Evolutionary conservation across 2,888 invertebrate genomes (phyloP).

Genomic region (Chrysolina oricalcia): DNA sequence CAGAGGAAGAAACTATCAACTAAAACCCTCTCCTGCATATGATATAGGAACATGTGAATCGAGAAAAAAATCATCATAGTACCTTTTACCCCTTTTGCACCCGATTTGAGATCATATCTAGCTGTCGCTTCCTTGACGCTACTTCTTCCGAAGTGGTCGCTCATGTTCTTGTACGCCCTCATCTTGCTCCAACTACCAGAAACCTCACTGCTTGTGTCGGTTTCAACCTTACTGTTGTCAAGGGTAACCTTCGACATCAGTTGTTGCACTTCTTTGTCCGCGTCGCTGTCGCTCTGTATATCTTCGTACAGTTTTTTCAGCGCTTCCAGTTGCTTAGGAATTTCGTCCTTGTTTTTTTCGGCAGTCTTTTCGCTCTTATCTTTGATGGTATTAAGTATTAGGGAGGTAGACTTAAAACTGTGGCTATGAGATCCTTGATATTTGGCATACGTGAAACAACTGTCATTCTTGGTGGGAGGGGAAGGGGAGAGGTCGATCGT

Average conservation of each 20-base stretch:
- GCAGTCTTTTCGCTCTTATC: slow-evolving; percentile 54
- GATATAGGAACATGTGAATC: too few relatives aligned
- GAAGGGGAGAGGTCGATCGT: slow-evolving; percentile 71
- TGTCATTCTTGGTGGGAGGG: slow-evolving; percentile 56
- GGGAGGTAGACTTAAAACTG: slow-evolving; percentile 71
- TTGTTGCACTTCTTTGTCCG: slow-evolving; percentile 77
- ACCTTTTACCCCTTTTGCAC: slow-evolving; percentile 70
- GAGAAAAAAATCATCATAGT: slow-evolving; percentile 44
- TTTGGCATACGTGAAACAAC: slow-evolving; percentile 58
- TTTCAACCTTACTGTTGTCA: slow-evolving; percentile 56
- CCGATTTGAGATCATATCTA: slow-evolving; percentile 58
- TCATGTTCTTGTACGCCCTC: slow-evolving; percentile 69
- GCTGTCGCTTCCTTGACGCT: slow-evolving; percentile 57
- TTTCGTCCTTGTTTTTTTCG: slow-evolving; percentile 46
- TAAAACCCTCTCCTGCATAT: too few relatives aligned
- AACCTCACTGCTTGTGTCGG: slow-evolving; percentile 69
- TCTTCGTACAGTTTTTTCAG: slow-evolving; percentile 70
- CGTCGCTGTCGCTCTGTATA: slow-evolving; percentile 73
- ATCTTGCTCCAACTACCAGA: slow-evolving; percentile 77
- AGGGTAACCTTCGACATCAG: slow-evolving; percentile 71
- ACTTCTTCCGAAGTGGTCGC: slow-evolving; percentile 52
- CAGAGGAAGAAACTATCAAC: too few relatives aligned
- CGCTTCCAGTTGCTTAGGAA: slow-evolving; percentile 68
- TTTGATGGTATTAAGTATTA: slow-evolving; percentile 70
- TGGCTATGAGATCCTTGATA: slow-evolving; percentile 63